phyloP scores from a whole-genome alignment of 2,113 vertebrate species.

The Nesoenas mayeri region DNA sequence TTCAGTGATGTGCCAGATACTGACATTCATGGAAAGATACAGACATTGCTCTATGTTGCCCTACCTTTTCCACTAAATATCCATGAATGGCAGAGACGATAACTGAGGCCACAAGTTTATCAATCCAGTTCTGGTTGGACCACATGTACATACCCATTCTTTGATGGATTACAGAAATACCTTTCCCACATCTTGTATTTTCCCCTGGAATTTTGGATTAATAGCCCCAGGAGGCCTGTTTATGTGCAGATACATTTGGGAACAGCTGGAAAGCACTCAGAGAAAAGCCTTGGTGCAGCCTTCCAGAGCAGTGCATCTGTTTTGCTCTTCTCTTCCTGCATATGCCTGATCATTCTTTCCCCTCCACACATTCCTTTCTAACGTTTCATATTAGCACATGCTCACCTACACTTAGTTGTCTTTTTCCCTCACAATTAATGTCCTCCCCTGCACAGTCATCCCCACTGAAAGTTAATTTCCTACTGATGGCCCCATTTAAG shows the following conservation, averaged over 20 bases:
- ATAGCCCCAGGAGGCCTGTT: neutral
- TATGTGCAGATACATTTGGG: constrained; percentile 7
- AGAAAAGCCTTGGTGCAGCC: neutral
- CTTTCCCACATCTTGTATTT: constrained; percentile 36
- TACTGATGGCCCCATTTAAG: constrained; percentile 2
- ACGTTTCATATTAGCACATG: neutral
- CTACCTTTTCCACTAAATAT: neutral
- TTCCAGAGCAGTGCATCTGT: neutral
- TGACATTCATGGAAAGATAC: neutral
- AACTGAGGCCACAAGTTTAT: neutral
- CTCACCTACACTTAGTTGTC: neutral
- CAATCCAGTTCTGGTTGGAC: neutral
- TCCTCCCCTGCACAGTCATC: neutral
- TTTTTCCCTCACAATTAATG: neutral
- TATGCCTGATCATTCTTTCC: neutral
- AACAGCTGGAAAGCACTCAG: constrained; percentile 30
- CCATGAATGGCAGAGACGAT: neutral
- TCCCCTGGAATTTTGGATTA: constrained; percentile 35
- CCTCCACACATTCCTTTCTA: neutral
- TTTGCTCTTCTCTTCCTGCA: neutral
- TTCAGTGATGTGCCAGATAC: neutral
- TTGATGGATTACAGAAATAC: constrained; percentile 24
- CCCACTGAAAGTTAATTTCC: constrained; percentile 11
- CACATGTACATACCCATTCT: neutral
- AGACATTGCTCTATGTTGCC: neutral